phyloP scores from a whole-genome alignment of 92 coral and sea anemone genomes.

The Nematostella vectensis region DNA sequence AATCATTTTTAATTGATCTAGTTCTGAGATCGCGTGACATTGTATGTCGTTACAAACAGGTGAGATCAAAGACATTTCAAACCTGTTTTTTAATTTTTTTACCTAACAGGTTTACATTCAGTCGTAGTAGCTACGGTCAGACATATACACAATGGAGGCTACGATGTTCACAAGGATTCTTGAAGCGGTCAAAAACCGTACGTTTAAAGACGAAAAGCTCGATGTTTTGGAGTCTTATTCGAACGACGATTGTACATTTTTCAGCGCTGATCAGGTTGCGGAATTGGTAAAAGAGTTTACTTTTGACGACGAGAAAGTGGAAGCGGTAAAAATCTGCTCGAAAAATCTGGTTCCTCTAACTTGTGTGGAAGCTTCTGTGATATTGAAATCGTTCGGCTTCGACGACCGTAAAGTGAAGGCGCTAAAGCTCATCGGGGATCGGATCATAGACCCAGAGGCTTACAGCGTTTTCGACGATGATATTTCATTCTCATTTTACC shows the following conservation, averaged over 20 bases:
- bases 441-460: conserved; percentile 33
- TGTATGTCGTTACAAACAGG: too few species aligned
- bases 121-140: too few species aligned
- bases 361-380: conserved; percentile 33
- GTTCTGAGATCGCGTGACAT: too few species aligned
- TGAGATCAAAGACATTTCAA: too few species aligned
- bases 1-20: too few species aligned
- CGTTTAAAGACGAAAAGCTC: conserved; percentile 38
- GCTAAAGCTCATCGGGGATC: conserved; percentile 25
- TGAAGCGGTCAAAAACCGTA: conserved; percentile 16
- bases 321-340: conserved; percentile 40
- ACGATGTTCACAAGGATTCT: conserved; percentile 21
- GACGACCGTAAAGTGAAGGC: conserved; percentile 37
- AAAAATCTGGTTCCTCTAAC: conserved; percentile 25
- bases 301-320: conserved; percentile 48
- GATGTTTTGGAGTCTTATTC: conserved; percentile 26
- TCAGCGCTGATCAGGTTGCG: conserved; percentile 50
- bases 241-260: conserved; percentile 22
- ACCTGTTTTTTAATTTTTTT: too few species aligned
- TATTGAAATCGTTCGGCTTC: conserved; percentile 36
- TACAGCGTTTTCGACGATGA: conserved; percentile 33
- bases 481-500: conserved; percentile 24
- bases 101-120: too few species aligned
- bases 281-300: conserved; percentile 36
- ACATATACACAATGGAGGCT: too few species aligned